Base-by-base conservation (phyloP, 2,797 vertebrate species). In the Enteromius viviparus region DNA sequence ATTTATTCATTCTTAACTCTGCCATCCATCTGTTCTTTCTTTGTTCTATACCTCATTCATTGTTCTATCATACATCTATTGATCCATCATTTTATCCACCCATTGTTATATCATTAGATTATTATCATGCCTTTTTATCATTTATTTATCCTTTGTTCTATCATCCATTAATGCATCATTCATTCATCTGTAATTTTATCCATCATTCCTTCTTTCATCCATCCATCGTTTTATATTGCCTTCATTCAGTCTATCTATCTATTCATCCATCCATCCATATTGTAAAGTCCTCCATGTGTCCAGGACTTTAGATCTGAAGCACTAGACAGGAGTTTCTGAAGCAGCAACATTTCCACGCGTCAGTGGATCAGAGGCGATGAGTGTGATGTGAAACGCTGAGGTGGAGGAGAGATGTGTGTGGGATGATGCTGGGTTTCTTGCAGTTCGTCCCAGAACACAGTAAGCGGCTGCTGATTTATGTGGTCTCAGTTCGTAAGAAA, bases 311-410 rank as follows among this genome's bases (percentile, higher is more conserved):
- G 6, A 14, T n/a, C 62, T 15, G 29, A 51, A 42, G 3, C 45
- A 5, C 76, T 51, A 23, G 34, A 1, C 3, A 11, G 7, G n/a
- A 40, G 58, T 45, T 49, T 32, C 47, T 79, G 64, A 26, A 70
- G 34, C 3, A 70, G 66, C 19, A 60, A 32, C 40, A 60, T 70
- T 29, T 9, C 1, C 34, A 42, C 65, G 58, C 3, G 47, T 21
- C 65, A 75, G 70, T 42, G 58, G 66, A 23, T 78, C 37, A 21
- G 58, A 70, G 53, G 69, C 6, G 49, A 62, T 55, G 42, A 62
- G 71, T 85, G 55, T 72, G 84, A 76, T 85, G 60, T 80, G 32
- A 68, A 76, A 71, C 51, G 55, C 65, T 47, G 51, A 45, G 68
- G 65, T 19, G 29, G 49, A 69, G 14, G n/a, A 70, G 11, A 55